phyloP scores from a whole-genome alignment of 2,797 vertebrate species.

The Rhinichthys osculus region DNA sequence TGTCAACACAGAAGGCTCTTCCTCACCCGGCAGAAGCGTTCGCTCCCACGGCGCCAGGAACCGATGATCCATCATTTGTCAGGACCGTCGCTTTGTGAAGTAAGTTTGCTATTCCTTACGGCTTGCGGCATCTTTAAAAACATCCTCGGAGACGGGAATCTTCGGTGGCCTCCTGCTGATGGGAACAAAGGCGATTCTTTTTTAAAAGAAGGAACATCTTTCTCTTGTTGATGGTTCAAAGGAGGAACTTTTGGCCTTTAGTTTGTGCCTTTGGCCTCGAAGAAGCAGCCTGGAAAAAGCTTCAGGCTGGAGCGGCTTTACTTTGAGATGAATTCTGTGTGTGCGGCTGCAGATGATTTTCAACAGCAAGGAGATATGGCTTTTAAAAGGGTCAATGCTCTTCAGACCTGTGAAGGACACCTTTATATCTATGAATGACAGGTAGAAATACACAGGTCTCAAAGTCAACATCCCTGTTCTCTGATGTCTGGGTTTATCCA shows the following conservation, averaged over 20 bases:
- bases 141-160: constrained; percentile 26
- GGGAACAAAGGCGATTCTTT: background rate
- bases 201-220: background rate
- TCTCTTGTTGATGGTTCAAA: constrained; percentile 33
- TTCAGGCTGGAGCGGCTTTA: constrained; percentile 25
- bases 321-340: constrained; percentile 38
- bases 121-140: constrained; percentile 39
- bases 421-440: background rate
- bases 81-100: constrained; percentile 30
- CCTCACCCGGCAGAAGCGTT: constrained; percentile 45
- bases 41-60: constrained; percentile 34
- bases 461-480: background rate
- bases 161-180: background rate
- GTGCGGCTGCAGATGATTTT: constrained; percentile 42
- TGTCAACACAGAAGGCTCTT: constrained; percentile 53
- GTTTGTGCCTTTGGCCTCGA: constrained; percentile 2
- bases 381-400: constrained; percentile 34
- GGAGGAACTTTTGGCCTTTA: constrained; percentile 24
- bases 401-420: constrained; percentile 17
- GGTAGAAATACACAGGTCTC: background rate
- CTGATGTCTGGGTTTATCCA: constrained; percentile 11
- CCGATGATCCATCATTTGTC: constrained; percentile 54
- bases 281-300: constrained; percentile 4
- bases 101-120: constrained; percentile 30
- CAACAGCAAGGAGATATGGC: background rate